Percentiles rank a stretch among this genome's conserved stretches.
phyloP scores from a whole-genome alignment of 1,140 invertebrate species.

The Gonatopus flavifemur region DNA sequence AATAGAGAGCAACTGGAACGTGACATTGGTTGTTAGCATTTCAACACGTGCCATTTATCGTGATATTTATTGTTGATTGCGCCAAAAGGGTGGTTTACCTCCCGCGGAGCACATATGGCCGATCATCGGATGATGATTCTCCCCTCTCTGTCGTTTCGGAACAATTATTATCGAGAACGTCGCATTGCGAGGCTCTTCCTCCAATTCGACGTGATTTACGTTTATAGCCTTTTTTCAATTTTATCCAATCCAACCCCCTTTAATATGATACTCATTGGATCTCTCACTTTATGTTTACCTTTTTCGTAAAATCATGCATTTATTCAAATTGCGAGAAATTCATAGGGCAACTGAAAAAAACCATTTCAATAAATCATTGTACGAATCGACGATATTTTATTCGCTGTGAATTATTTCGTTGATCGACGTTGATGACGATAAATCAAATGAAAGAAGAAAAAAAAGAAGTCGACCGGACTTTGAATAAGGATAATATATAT shows the following conservation, averaged over 20 bases:
- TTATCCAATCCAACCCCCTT: background rate
- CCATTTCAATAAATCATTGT: too few relatives aligned
- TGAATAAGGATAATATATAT: too few relatives aligned
- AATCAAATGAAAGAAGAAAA: too few relatives aligned
- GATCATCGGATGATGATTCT: conserved; percentile 44
- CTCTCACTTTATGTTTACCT: too few relatives aligned
- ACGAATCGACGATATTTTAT: too few relatives aligned
- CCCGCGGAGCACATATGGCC: conserved; percentile 49
- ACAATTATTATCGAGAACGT: conserved; percentile 42
- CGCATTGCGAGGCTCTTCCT: conserved; percentile 22
- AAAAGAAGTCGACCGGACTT: too few relatives aligned
- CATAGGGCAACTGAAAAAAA: conserved; percentile 5
- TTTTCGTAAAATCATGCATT: too few relatives aligned
- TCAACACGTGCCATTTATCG: conserved; percentile 37
- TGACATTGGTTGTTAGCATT: conserved; percentile 20
- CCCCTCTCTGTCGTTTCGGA: conserved; percentile 34
- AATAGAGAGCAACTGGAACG: too few relatives aligned
- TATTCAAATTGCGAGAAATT: background rate
- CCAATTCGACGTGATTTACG: conserved; percentile 34
- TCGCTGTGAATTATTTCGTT: too few relatives aligned
- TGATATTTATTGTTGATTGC: conserved; percentile 45
- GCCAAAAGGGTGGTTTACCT: conserved; percentile 39
- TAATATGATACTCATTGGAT: too few relatives aligned
- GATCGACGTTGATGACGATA: too few relatives aligned
- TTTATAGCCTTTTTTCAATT: conserved; percentile 38